Evolutionary conservation across 2,113 vertebrate genomes (phyloP).

Genomic region (Calonectris borealis): DNA sequence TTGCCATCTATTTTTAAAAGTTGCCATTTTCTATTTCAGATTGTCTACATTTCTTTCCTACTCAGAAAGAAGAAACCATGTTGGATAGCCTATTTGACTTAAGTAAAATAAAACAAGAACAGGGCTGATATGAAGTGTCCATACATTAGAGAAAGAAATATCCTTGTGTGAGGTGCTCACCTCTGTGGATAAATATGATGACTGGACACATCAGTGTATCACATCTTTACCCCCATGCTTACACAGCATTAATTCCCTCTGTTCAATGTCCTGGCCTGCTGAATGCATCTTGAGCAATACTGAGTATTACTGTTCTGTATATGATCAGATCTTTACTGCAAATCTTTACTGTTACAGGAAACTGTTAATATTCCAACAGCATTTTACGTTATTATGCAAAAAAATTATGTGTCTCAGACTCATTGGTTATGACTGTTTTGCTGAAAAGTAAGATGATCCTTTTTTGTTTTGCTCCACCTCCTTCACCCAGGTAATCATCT

Average conservation of each 20-base stretch:
- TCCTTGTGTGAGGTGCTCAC: background rate
- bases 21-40: background rate
- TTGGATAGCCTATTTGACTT: background rate
- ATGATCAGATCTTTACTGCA: background rate
- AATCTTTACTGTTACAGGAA: background rate
- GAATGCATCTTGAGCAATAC: background rate
- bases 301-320: background rate
- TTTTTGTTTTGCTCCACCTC: background rate
- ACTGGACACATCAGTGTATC: too few relatives aligned
- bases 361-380: background rate
- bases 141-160: background rate
- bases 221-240: background rate
- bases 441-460: background rate
- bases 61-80: background rate
- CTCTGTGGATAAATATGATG: accelerated
- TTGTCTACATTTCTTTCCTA: background rate
- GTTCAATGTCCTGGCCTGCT: background rate
- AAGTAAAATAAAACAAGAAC: background rate
- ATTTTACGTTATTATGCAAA: background rate
- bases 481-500: background rate
- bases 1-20: background rate
- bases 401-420: accelerated
- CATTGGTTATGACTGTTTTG: background rate
- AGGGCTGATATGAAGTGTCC: background rate
- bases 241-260: background rate